phyloP scores from a whole-genome alignment of 2,888 invertebrate genomes.

The Macrophya annulata region DNA sequence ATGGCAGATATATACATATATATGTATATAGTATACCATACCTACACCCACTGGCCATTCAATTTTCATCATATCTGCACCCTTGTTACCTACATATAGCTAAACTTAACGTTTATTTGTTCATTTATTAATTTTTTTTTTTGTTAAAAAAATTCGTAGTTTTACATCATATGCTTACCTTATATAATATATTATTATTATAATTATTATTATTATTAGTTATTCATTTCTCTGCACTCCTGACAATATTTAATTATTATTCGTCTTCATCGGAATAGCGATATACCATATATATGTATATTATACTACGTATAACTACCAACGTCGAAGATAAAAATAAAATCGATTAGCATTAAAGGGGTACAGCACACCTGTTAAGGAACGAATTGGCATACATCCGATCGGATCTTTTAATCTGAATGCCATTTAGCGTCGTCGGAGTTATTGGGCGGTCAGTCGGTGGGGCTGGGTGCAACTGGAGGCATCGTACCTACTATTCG shows the following conservation, averaged over 20 bases:
- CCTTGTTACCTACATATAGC: background rate
- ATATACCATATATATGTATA: background rate
- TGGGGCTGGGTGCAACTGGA: constrained; percentile 63
- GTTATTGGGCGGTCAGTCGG: constrained; percentile 69
- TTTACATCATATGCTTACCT: background rate
- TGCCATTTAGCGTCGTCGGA: constrained; percentile 64
- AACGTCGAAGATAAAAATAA: background rate
- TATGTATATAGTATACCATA: background rate
- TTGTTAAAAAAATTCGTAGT: background rate
- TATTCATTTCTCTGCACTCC: background rate
- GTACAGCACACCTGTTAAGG: constrained; percentile 44
- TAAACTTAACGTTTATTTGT: background rate
- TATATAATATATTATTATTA: background rate
- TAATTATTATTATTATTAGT: background rate
- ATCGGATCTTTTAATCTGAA: constrained; percentile 60
- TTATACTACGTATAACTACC: background rate
- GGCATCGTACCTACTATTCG: background rate
- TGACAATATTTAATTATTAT: background rate
- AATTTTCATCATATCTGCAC: background rate
- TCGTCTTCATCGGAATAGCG: background rate
- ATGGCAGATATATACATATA: constrained; percentile 8
- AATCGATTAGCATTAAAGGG: constrained; percentile 28
- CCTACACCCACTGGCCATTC: constrained; percentile 22
- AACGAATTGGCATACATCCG: constrained; percentile 48
- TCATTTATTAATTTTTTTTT: background rate